A percentile compares a stretch with the other conserved stretches of the same genome.
Conservation (phyloP, 2,113 vertebrate species). For the Bos javanicus region DNA sequence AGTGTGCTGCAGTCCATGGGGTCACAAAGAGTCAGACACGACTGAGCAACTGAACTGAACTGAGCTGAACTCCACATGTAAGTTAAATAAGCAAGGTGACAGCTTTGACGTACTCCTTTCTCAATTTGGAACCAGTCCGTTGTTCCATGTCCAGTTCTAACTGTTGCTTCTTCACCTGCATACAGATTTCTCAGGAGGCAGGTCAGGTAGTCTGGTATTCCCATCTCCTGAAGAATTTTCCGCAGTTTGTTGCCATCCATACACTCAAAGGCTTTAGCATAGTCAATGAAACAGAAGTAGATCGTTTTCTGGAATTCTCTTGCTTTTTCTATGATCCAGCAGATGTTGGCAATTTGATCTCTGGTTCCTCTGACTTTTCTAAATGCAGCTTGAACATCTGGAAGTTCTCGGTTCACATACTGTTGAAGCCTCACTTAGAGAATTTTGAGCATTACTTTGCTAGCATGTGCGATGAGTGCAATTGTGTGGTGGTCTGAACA, state of each 20-base stretch:
- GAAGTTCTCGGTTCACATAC: neutral
- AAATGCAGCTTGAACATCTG: neutral
- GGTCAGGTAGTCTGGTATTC: neutral
- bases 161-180: neutral
- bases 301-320: neutral
- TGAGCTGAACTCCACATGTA: neutral
- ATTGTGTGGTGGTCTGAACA: neutral
- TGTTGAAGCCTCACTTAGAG: neutral
- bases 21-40: neutral
- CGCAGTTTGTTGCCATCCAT: neutral
- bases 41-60: neutral
- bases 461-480: neutral
- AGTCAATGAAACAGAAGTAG: neutral
- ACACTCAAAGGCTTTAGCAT: neutral
- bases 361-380: neutral
- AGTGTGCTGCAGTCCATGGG: neutral
- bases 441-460: neutral
- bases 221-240: neutral
- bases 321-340: neutral
- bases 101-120: neutral
- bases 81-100: neutral
- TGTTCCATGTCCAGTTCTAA: neutral
- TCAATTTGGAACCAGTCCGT: neutral
- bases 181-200: neutral
- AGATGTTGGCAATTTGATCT: neutral